phyloP scores from a whole-genome alignment of 2,797 vertebrate genomes.

The Sarcophilus harrisii region DNA sequence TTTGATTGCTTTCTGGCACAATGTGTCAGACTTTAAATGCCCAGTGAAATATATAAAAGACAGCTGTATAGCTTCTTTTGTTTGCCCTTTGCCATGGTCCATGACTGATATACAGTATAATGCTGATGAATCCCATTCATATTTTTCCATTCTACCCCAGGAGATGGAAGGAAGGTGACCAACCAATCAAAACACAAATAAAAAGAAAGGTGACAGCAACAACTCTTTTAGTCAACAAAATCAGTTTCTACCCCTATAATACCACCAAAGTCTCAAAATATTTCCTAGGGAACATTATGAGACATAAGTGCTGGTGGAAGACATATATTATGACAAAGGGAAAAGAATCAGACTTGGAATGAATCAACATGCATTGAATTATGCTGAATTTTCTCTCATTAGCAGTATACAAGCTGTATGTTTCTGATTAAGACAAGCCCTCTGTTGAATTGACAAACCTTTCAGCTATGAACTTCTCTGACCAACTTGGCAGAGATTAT shows the following conservation, averaged over 20 bases:
- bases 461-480: constrained; percentile 53
- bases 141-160: constrained; percentile 38
- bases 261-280: not conserved
- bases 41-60: not conserved
- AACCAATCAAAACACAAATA: constrained; percentile 57
- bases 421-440: constrained; percentile 56
- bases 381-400: constrained; percentile 25
- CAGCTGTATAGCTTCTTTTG: constrained; percentile 48
- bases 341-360: not conserved
- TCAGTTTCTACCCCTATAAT: constrained; percentile 17
- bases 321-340: not conserved
- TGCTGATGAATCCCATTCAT: not conserved
- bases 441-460: constrained; percentile 34
- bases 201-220: constrained; percentile 6
- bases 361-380: not conserved
- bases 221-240: constrained; percentile 28
- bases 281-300: not conserved
- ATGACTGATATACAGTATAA: constrained; percentile 9
- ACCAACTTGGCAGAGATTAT: constrained; percentile 52
- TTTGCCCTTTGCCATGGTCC: constrained; percentile 67
- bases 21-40: constrained; percentile 41
- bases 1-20: constrained; percentile 16
- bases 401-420: constrained; percentile 35
- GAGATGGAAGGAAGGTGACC: constrained; percentile 37
- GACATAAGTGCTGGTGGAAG: not conserved